Evolutionary conservation across 2,797 vertebrate species (phyloP).

Genomic region (Brachyrhaphis roseni): DNA sequence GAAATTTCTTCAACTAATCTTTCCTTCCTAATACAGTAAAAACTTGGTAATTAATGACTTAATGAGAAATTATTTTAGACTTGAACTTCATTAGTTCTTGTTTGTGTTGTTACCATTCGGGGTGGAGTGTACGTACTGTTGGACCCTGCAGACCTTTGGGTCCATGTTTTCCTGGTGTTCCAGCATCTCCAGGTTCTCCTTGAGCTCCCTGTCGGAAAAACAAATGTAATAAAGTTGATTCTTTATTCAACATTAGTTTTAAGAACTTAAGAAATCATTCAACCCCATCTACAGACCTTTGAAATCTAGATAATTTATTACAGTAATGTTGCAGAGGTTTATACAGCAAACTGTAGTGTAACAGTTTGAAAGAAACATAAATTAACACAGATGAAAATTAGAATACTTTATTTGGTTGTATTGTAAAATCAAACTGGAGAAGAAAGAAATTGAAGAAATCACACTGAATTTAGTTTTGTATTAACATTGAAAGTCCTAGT

Average conservation of each 20-base stretch:
- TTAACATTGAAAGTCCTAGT: background rate
- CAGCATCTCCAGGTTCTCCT: conserved; percentile 78
- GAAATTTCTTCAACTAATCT: background rate
- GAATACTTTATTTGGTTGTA: background rate
- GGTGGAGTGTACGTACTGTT: conserved; percentile 63
- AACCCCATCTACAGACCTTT: background rate
- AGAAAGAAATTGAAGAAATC: background rate
- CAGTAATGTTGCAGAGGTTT: background rate
- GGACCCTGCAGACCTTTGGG: conserved; percentile 75
- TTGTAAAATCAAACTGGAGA: background rate
- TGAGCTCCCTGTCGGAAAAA: conserved; percentile 68
- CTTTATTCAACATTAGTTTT: background rate
- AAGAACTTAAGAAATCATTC: background rate
- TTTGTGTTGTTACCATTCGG: background rate
- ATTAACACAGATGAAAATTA: background rate
- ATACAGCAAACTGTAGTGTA: background rate
- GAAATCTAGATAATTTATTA: background rate
- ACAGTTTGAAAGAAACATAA: background rate
- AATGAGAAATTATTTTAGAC: background rate
- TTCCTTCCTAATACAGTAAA: background rate
- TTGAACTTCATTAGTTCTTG: background rate
- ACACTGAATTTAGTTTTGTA: background rate
- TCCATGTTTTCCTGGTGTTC: conserved; percentile 75
- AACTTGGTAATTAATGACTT: background rate
- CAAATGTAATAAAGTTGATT: background rate